A percentile compares a stretch with the other conserved stretches of the same genome.
Evolutionary conservation across 2,888 invertebrate species (phyloP).

Genomic region (Blera fallax): DNA sequence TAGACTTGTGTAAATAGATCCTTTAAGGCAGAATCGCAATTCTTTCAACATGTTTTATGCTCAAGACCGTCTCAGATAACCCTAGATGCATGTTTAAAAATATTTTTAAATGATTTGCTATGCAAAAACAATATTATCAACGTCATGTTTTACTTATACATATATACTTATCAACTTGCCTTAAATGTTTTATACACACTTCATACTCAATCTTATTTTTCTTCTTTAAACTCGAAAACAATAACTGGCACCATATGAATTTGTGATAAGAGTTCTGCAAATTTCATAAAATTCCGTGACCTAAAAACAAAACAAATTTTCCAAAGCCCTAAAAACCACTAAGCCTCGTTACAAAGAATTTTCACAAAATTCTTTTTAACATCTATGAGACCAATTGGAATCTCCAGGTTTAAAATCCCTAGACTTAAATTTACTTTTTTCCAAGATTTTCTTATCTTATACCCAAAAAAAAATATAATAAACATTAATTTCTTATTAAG

Average conservation of each 20-base stretch:
- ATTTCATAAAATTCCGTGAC: neutral
- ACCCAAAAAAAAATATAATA: neutral
- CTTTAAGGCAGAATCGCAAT: no score
- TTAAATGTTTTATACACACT: neutral
- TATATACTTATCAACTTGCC: conserved; percentile 1
- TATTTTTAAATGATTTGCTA: neutral
- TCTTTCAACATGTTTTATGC: neutral
- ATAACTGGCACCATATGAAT: neutral
- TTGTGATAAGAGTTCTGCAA: neutral
- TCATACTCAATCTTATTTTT: neutral
- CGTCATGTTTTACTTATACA: neutral
- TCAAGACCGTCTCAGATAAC: neutral
- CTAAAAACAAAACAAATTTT: neutral
- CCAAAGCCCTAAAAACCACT: neutral
- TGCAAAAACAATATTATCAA: conserved; percentile 17
- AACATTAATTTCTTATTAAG: neutral
- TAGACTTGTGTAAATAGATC: no score
- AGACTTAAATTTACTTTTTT: neutral
- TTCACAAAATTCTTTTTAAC: neutral
- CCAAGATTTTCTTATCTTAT: neutral
- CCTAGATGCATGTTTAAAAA: neutral
- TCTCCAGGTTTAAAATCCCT: neutral
- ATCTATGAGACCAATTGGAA: neutral
- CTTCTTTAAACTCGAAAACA: neutral
- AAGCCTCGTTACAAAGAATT: neutral